Conservation (phyloP, 2,888 invertebrate genomes). For the Calliscelio sp. region DNA sequence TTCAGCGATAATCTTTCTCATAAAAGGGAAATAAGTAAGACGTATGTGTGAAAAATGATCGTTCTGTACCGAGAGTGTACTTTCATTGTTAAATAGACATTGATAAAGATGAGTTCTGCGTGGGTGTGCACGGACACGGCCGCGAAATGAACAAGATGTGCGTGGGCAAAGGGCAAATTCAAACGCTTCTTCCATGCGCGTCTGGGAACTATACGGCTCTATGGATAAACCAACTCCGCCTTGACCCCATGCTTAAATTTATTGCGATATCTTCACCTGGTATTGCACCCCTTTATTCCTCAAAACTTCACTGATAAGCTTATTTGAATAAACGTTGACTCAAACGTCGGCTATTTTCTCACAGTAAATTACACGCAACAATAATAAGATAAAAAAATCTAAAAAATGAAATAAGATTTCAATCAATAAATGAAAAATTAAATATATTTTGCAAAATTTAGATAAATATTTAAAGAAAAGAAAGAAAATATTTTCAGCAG, state of each 20-base stretch:
- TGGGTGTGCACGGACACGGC: constrained; percentile 62
- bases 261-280: constrained; percentile 3
- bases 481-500: no score
- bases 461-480: no score
- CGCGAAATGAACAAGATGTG: constrained; percentile 61
- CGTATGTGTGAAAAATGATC: constrained; percentile 46
- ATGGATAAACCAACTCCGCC: constrained; percentile 46
- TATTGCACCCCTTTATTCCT: no score
- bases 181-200: constrained; percentile 62
- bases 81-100: constrained; percentile 67
- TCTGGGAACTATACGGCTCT: constrained; percentile 34
- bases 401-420: no score
- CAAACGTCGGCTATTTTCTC: no score
- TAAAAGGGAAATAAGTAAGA: constrained; percentile 56
- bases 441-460: no score
- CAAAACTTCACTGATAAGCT: background rate
- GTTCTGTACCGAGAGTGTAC: constrained; percentile 49
- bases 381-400: no score
- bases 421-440: no score
- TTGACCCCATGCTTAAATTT: constrained; percentile 28
- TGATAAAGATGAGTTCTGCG: constrained; percentile 63
- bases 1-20: constrained; percentile 31
- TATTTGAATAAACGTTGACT: no score
- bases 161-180: constrained; percentile 64
- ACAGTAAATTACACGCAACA: no score